A percentile compares a stretch with the other conserved stretches of the same genome.
phyloP scores from a whole-genome alignment of 2,797 vertebrate species.

The Eulemur rubriventer region DNA sequence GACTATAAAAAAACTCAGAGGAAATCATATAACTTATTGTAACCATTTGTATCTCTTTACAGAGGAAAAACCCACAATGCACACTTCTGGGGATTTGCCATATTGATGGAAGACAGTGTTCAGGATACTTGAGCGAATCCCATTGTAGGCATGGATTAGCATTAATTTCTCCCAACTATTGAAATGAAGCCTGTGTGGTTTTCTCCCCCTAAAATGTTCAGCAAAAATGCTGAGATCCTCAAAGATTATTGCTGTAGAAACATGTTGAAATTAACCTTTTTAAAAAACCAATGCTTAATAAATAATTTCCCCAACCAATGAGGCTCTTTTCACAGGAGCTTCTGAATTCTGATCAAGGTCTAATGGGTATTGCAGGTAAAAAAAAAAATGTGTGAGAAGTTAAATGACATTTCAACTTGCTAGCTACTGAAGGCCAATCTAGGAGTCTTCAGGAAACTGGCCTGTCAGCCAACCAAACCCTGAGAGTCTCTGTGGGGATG shows the following conservation, averaged over 20 bases:
- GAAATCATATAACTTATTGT: conserved; percentile 47
- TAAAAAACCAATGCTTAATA: conserved; percentile 43
- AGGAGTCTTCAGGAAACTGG: not conserved
- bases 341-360: conserved; percentile 33
- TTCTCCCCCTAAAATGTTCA: conserved; percentile 34
- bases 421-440: not conserved
- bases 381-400: not conserved
- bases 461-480: not conserved
- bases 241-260: conserved; percentile 31
- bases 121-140: conserved; percentile 45
- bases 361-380: not conserved
- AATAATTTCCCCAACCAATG: not conserved
- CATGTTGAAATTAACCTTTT: conserved; percentile 50
- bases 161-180: conserved; percentile 55
- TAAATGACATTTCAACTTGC: conserved; percentile 21
- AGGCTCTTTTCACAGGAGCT: not conserved
- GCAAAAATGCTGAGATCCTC: conserved; percentile 32
- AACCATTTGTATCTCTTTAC: conserved; percentile 58
- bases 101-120: conserved; percentile 50
- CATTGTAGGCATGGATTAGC: conserved; percentile 41
- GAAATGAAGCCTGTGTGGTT: conserved; percentile 14
- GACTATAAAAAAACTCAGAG: conserved; percentile 49
- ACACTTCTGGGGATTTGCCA: conserved; percentile 10
- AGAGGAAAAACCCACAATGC: conserved; percentile 29
- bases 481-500: not conserved